A percentile compares a stretch with the other conserved stretches of the same genome.
phyloP scores from a whole-genome alignment of 92 coral and sea anemone genomes.

The Zoanthus sociatus region DNA sequence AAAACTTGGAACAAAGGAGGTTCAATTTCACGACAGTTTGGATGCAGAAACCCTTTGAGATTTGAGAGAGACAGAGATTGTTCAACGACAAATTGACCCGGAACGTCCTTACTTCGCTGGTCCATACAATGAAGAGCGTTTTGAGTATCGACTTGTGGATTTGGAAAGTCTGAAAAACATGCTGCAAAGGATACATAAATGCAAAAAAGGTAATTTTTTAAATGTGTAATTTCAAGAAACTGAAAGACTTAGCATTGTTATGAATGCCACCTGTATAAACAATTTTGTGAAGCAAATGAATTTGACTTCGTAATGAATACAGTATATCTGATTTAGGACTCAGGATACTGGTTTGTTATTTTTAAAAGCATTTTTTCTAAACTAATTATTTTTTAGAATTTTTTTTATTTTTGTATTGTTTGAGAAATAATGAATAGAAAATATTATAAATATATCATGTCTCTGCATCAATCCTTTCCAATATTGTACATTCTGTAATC shows the following conservation, averaged over 20 bases:
- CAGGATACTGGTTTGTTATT: background rate
- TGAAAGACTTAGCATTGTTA: background rate
- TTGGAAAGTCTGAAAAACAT: slow-evolving; percentile 21
- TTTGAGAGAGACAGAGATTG: background rate
- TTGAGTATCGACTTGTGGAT: slow-evolving; percentile 16
- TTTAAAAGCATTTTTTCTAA: background rate
- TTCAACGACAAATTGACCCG: background rate
- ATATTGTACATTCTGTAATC: background rate
- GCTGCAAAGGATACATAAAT: slow-evolving; percentile 12
- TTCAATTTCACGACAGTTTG: background rate
- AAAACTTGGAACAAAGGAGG: slow-evolving; percentile 15
- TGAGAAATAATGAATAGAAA: background rate
- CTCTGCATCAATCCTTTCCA: background rate
- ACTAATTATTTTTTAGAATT: background rate
- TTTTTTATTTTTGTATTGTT: background rate
- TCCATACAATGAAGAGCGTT: background rate
- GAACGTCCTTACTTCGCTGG: slow-evolving; percentile 14
- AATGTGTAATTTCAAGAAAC: slow-evolving; percentile 10
- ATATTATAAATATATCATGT: background rate
- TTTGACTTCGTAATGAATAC: background rate
- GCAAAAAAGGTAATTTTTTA: slow-evolving; percentile 22
- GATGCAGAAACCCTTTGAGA: background rate
- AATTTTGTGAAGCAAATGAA: background rate
- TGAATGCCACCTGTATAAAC: background rate
- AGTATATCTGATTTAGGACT: background rate